Conservation (phyloP, 2,888 invertebrate genomes). For the Spialia ferax region DNA sequence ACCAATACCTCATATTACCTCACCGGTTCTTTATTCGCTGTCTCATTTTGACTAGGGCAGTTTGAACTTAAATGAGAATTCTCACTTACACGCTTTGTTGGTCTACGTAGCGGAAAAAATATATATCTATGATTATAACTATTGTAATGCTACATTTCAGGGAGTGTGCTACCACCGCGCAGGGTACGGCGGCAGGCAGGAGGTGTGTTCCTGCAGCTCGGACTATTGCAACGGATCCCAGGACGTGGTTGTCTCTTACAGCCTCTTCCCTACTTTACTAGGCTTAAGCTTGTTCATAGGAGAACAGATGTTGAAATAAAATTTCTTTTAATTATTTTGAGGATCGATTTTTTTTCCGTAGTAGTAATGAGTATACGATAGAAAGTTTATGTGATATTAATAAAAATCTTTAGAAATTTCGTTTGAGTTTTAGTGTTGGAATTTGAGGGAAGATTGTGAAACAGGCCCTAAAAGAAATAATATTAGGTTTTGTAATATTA, state of each 20-base stretch:
- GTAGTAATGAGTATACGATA: not conserved
- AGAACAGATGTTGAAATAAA: conserved; percentile 17
- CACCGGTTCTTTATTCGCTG: too few species aligned
- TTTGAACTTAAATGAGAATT: too few species aligned
- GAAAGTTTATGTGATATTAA: not conserved
- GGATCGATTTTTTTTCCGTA: not conserved
- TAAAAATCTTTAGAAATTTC: not conserved
- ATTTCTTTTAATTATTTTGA: not conserved
- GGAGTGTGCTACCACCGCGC: conserved; percentile 93
- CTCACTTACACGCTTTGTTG: too few species aligned
- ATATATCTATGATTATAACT: too few species aligned
- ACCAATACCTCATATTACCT: too few species aligned
- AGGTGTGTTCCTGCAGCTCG: conserved; percentile 93
- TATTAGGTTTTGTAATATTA: too few species aligned
- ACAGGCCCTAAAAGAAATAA: too few species aligned
- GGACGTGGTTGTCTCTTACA: conserved; percentile 82
- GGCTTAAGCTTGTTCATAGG: not conserved
- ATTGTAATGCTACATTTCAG: too few species aligned
- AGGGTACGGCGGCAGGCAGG: conserved; percentile 95
- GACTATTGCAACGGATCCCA: conserved; percentile 91
- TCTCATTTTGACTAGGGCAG: too few species aligned
- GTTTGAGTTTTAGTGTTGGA: not conserved
- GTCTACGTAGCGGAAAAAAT: too few species aligned
- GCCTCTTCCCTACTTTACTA: conserved; percentile 5
- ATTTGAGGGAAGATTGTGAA: not conserved